Evolutionary conservation across 1,140 invertebrate genomes (phyloP), one percentile per base, ranked within the genome.

Genomic region (Pseudobourletiella spinata): DNA sequence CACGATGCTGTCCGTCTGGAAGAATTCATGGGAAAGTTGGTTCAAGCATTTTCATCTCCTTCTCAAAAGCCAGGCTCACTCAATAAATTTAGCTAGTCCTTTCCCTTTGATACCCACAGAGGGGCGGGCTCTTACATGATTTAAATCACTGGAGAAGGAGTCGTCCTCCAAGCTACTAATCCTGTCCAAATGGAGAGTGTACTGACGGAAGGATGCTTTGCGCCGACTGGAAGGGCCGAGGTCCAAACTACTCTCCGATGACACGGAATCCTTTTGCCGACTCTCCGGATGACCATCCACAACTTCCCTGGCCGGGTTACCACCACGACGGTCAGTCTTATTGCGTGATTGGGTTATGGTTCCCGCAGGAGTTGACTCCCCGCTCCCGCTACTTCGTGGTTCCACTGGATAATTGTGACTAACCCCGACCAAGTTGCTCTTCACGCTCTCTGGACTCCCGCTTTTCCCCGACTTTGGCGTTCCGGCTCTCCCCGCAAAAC

Each of bases 161-260:
- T 69, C 67, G 54, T 69, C 67, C 29, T 69, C 67, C 15, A 69
- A 57, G 42, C 67, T 69, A 29, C 64, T 66, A 24, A 69, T 69
- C 20, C 64, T 32, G 30, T 69, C 64, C 42, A 69, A 55, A 59
- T 69, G 64, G 2, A 69, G 39, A 25, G 60, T 69, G 48, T 42
- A 58, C 44, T 69, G 63, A 24, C 64, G 35, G 24, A 64, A 64
- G 8, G 58, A 64, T 15, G 61, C 44, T 48, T 68, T 68, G 57
- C 64, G 35, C 2, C 26, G 57, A 16, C 30, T 58, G 3, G 39
- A 16, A 20, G 43, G 57, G 8, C 32, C 48, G 14, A 48, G 39
- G 22, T 63, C 56, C 30, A 28, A 29, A 44, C 57, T 48, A 18
- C 44, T 48, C 14, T 48, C 44, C 14, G 32, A 39, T n/a, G 32